These are phyloP conservation scores for Protodeltote pygarga DNA, from an alignment of 2,888 invertebrate species.

Conservation along the genomic window DNA sequence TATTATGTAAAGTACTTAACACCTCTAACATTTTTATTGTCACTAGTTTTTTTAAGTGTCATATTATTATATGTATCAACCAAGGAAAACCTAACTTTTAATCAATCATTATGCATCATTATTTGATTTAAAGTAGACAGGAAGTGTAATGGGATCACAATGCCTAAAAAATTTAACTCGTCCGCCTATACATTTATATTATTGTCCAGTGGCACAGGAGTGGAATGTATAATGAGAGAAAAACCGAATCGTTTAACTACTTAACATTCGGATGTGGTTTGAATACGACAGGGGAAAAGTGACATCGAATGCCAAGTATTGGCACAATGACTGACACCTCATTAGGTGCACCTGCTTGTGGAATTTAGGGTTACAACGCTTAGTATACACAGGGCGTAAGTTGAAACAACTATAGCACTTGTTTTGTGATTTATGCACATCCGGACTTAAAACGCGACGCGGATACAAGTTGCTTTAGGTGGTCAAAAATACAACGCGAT, in stretches of 20 bases:
- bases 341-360: slow-evolving; percentile 31
- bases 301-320: slow-evolving; percentile 42
- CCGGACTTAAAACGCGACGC: too few relatives aligned
- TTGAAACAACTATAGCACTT: too few relatives aligned
- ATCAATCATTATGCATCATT: not conserved
- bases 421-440: too few relatives aligned
- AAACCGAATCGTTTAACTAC: slow-evolving; percentile 27
- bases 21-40: not conserved
- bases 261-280: slow-evolving; percentile 31
- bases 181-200: slow-evolving; percentile 31
- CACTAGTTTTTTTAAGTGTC: not conserved
- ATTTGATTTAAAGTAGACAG: slow-evolving; percentile 8
- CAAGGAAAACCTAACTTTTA: not conserved
- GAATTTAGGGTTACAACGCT: too few relatives aligned
- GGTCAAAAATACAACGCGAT: too few relatives aligned
- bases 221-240: slow-evolving; percentile 51
- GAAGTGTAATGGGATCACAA: slow-evolving; percentile 25
- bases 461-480: too few relatives aligned
- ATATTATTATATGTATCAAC: not conserved
- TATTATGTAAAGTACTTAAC: too few relatives aligned
- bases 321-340: slow-evolving; percentile 37
- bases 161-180: slow-evolving; percentile 31
- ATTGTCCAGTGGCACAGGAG: slow-evolving; percentile 25
- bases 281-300: slow-evolving; percentile 44
- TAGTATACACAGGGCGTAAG: too few relatives aligned